phyloP scores from a whole-genome alignment of 1,140 invertebrate species.

The Eueides isabella region DNA sequence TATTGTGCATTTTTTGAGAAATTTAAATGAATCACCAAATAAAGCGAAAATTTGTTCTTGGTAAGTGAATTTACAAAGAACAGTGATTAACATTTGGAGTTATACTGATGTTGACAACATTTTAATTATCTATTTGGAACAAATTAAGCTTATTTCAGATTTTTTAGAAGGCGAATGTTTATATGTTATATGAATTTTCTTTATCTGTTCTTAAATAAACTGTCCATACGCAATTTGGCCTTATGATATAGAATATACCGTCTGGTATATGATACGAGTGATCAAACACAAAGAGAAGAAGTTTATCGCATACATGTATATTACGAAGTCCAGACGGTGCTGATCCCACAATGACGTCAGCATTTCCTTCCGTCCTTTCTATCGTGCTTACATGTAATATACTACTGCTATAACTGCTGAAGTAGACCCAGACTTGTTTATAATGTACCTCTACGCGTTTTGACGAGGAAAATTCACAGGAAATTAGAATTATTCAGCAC shows the following conservation, averaged over 20 bases:
- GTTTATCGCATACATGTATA: neutral
- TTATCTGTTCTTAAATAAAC: neutral
- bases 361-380: conserved; percentile 53
- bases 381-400: conserved; percentile 30
- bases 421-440: neutral
- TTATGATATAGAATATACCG: neutral
- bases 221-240: neutral
- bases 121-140: no score
- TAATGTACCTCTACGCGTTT: neutral
- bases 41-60: neutral
- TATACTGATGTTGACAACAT: neutral
- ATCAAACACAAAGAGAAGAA: neutral
- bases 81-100: neutral
- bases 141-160: neutral
- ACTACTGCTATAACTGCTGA: neutral
- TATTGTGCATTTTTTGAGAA: neutral
- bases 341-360: conserved; percentile 59
- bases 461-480: neutral
- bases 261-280: neutral
- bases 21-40: conserved; percentile 10
- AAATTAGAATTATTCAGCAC: neutral
- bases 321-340: conserved; percentile 42
- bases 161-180: neutral
- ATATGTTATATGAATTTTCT: neutral
- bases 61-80: conserved; percentile 3